These are phyloP conservation scores for Crypturellus undulatus DNA, from an alignment of 2,113 vertebrate genomes.

Conservation along the genomic window DNA sequence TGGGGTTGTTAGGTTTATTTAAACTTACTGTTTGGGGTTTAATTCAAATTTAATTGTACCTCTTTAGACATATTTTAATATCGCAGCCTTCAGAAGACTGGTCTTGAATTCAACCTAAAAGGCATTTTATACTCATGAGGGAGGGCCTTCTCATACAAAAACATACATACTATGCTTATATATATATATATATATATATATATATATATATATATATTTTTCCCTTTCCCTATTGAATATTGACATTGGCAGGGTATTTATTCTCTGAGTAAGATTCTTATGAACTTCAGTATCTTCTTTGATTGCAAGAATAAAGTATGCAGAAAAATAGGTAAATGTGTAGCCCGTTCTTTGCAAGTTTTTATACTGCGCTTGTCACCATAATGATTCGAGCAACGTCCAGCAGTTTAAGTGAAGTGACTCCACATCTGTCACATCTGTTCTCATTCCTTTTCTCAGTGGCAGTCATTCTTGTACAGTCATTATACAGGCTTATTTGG, in stretches of 20 bases:
- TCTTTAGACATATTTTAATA: not conserved
- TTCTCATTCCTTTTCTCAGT: slow-evolving; percentile 46
- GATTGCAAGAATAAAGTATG: not conserved
- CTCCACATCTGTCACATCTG: slow-evolving; percentile 72
- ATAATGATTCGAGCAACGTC: slow-evolving; percentile 64
- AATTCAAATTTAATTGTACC: not conserved
- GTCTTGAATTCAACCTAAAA: not conserved
- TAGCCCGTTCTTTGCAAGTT: slow-evolving; percentile 51
- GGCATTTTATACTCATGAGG: not conserved
- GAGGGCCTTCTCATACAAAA: not conserved
- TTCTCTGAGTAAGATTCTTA: not conserved
- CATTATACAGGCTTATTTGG: slow-evolving; percentile 59
- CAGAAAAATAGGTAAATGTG: slow-evolving; percentile 17
- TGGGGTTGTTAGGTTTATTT: not conserved
- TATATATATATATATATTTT: not conserved
- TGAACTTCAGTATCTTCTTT: slow-evolving; percentile 26
- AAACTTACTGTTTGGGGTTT: not conserved
- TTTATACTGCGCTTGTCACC: slow-evolving; percentile 33
- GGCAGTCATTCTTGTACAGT: slow-evolving; percentile 31
- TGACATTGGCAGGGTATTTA: slow-evolving; percentile 2
- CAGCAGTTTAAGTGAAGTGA: slow-evolving; percentile 67
- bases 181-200: no score
- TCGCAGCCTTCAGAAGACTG: not conserved
- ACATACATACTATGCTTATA: not conserved
- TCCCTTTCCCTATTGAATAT: not conserved